phyloP scores from a whole-genome alignment of 2,888 invertebrate species.

The Uloborus plumipes region DNA sequence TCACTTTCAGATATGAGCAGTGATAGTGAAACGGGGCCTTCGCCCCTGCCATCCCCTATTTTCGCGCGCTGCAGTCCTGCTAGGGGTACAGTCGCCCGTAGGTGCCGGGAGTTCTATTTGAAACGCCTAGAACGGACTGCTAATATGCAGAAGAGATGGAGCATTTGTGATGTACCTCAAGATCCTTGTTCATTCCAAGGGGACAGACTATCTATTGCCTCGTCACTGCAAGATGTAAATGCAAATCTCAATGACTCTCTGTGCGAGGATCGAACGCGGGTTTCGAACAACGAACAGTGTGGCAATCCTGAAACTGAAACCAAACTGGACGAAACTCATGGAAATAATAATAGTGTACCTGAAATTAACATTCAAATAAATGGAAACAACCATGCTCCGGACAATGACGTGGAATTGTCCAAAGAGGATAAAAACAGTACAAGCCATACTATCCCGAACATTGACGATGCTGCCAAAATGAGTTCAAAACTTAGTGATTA shows the following conservation, averaged over 20 bases:
- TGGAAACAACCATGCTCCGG: too few relatives aligned
- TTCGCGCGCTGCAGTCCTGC: slow-evolving; percentile 65
- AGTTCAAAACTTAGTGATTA: slow-evolving; percentile 2
- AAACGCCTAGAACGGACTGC: slow-evolving; percentile 56
- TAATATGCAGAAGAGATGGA: slow-evolving; percentile 61
- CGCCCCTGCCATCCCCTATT: slow-evolving; percentile 54
- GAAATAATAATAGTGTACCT: too few relatives aligned
- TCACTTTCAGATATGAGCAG: slow-evolving; percentile 26
- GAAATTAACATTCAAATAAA: too few relatives aligned
- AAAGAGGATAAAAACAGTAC: background rate
- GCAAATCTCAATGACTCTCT: too few relatives aligned
- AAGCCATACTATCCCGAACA: background rate
- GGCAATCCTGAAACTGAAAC: too few relatives aligned
- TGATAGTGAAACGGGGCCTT: slow-evolving; percentile 45
- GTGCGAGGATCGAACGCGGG: too few relatives aligned
- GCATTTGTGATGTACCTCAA: slow-evolving; percentile 43
- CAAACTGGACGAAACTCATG: too few relatives aligned
- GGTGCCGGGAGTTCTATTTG: slow-evolving; percentile 56
- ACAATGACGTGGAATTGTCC: background rate
- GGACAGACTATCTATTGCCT: background rate
- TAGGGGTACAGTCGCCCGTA: slow-evolving; percentile 61
- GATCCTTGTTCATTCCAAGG: background rate
- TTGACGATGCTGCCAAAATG: background rate
- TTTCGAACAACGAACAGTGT: too few relatives aligned
- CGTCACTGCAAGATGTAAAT: too few relatives aligned